Base-by-base conservation (phyloP, 2,888 invertebrate species). In the Drosophila kuntzei region DNA sequence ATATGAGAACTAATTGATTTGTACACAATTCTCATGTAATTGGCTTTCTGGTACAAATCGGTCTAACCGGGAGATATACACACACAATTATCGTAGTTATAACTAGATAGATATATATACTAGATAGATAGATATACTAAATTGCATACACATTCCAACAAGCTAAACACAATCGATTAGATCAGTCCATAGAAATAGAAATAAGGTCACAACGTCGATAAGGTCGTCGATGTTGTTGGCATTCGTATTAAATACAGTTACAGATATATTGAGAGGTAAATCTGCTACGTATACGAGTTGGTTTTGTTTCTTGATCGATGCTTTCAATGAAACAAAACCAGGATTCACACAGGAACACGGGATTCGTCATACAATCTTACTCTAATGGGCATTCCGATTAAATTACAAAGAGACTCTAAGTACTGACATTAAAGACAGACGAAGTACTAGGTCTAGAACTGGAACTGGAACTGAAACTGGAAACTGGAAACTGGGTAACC, bases 121-220 rank as follows among this genome's bases (percentile, higher is more conserved):
- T n/a, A 71, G 63, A 55, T 32, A 22, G 29, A 53, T 54, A 62
- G 63, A 71, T 69, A 57, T 16, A 32, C 46, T 54, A 70, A 76
- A 65, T 67, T 63, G 87, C 89, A 84, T 73, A 75, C 83, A 83
- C 89, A 84, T 84, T 84, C 88, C 83, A 86, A 22, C 71, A 79
- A 79, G 67, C 71, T 71, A 62, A 76, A 76, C 71, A 71, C 51
- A 75, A 49, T 62, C 50, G 54, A 69, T 76, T 61, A 74, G 60
- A 68, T 74, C 79, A 74, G 79, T 76, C 79, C 61, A 65, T 61
- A 39, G 41, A 54, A 36, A 65, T 61, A 39, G 41, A 54, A 36
- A n/a, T 36, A 51, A 57, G 41, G 44, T 29, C 68, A 68, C 58
- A 54, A 57, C 46, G 36, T 51, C 49, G 61, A 50, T 51, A 49